Base-by-base conservation (phyloP, 2,113 vertebrate genomes). In the Microcebus jonahi region DNA sequence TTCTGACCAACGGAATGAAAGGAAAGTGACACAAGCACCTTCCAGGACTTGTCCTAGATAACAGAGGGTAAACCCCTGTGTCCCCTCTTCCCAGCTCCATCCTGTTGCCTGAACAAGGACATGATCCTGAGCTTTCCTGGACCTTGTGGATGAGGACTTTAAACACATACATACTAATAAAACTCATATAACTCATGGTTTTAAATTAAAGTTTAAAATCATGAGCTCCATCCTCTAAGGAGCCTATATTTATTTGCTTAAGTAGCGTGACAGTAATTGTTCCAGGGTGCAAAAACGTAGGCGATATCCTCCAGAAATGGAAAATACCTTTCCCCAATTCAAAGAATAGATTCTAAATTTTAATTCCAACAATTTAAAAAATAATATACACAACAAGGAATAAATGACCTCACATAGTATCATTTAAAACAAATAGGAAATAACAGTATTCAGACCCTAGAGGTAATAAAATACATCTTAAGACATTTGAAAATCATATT, bases 401-500 rank as follows among this genome's bases (percentile, higher is more conserved):
- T 42, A 84, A 94, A 84, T 75, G n/a, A 57, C 3, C 18, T 79
- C 34, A 68, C 63, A 31, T 0, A 83, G 36, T 82, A 27, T 73
- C 42, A 75, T 57, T 82, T 90, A 77, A 95, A 95, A 86, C 12
- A 70, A 92, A 80, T 20, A 55, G 29, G 48, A 71, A 90, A 96
- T 73, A 31, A 13, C 45, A 88, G 77, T 39, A 82, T 55, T 55
- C 70, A n/a, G 0, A 95, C 50, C 21, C 34, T 79, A 36, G 4
- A 83, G 25, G 45, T 93, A 80, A 85, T 63, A 91, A 94, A 75
- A 34, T 14, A 73, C 29, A 27, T 71, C 39, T 94, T 73, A 81
- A 87, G 39, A 91, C 36, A 13, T 90, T 73, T 55, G 25, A 95
- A 94, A 91, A 96, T 65, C 31, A 61, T 87, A 95, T 13, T 65